Conservation (phyloP, 30 jellyfish, hydroid and myxozoan genomes). For the Rhopilema esculentum region DNA sequence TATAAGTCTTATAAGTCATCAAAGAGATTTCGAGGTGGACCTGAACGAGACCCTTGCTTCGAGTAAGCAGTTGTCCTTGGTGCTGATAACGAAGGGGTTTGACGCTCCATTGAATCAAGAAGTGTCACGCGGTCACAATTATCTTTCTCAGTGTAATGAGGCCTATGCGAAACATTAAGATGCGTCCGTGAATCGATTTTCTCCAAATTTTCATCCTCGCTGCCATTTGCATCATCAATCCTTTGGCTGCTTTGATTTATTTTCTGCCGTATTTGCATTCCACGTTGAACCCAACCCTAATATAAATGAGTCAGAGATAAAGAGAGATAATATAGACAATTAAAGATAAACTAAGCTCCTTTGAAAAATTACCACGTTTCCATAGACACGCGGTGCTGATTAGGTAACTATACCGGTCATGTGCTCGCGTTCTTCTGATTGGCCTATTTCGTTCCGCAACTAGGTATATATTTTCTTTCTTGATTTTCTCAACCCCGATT, state of each 20-base stretch:
- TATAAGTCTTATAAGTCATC: slow-evolving; percentile 30
- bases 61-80: slow-evolving; percentile 58
- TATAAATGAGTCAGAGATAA: neutral
- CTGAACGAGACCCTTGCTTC: slow-evolving; percentile 38
- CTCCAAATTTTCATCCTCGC: slow-evolving; percentile 44
- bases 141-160: slow-evolving; percentile 61
- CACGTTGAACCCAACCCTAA: slow-evolving; percentile 81
- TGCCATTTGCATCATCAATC: slow-evolving; percentile 52
- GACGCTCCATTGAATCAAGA: slow-evolving; percentile 67
- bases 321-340: neutral
- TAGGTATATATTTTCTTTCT: too few relatives aligned
- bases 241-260: neutral
- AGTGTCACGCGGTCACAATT: slow-evolving; percentile 61
- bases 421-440: too few relatives aligned
- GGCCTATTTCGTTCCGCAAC: too few relatives aligned
- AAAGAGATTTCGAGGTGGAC: slow-evolving; percentile 70
- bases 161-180: slow-evolving; percentile 58
- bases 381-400: neutral
- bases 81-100: slow-evolving; percentile 38
- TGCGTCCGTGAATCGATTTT: slow-evolving; percentile 65
- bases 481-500: neutral
- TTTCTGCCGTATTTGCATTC: slow-evolving; percentile 65
- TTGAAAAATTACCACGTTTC: neutral
- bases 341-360: neutral
- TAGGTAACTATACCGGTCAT: too few relatives aligned